Evolutionary conservation across 2,113 vertebrate genomes (phyloP), one percentile per base, ranked within the genome.

Genomic region (Polypterus senegalus): DNA sequence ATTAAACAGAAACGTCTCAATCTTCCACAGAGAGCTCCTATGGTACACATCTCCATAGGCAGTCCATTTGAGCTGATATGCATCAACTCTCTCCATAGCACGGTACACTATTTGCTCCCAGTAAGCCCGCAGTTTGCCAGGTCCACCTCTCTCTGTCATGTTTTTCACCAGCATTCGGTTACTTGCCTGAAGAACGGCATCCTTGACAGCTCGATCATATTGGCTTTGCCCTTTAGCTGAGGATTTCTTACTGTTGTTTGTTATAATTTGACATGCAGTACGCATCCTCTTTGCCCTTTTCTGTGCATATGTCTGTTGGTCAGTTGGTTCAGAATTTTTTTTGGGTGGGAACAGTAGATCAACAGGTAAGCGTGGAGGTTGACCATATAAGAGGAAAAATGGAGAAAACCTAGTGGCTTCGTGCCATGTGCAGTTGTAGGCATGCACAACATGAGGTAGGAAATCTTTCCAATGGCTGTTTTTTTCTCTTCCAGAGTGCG

Each of bases 321-420:
- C 66, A 45, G 70, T 49, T 3, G 3, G 61, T 6, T 7, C 44
- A 8, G 11, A 8, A 5, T 11, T 48, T 57, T 6, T 48, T 51
- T 48, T 49, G 9, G 5, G 47, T 1, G 49, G 70, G 3, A 74
- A 70, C n/a, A 69, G 60, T 2, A 67, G 61, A 45, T 71, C 58
- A 1, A 69, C n/a, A 27, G 69, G 67, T 4, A 70, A 9, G 1
- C 44, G 59, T 3, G 64, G 69, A 7, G 69, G 67, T 6, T 6
- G 46, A 3, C 67, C 67, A 60, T 69, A 74, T 3, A 70, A 60
- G 46, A 71, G 61, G 46, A 62, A 70, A 49, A 65, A 69, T 49
- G 54, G 64, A 6, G 66, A 70, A 48, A 66, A 69, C 5, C 66
- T 61, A 43, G 65, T 66, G 7, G 61, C 45, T n/a, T 71, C 62